These are phyloP conservation scores for Epirrhoe tristata DNA, from an alignment of 2,888 invertebrate genomes.

Conservation along the genomic window DNA sequence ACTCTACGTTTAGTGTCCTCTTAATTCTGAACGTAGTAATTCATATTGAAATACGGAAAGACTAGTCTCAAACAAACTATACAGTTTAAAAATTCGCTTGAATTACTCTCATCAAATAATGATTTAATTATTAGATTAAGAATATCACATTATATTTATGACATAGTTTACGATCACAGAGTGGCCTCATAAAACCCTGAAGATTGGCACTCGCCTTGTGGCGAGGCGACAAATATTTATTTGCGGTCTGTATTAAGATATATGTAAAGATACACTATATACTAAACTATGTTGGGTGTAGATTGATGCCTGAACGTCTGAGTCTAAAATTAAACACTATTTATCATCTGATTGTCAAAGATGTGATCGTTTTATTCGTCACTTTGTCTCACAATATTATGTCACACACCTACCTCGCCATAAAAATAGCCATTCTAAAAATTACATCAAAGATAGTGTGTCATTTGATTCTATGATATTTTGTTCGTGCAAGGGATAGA, in stretches of 20 bases:
- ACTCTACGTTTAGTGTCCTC: too few relatives aligned
- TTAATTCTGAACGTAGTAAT: too few relatives aligned
- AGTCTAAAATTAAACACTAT: background rate
- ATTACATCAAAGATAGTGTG: too few relatives aligned
- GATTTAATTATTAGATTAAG: background rate
- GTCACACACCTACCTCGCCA: too few relatives aligned
- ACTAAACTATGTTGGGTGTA: background rate
- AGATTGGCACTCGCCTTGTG: conserved; percentile 23
- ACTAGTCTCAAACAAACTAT: background rate
- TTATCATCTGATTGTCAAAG: background rate
- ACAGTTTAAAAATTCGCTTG: background rate
- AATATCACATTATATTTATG: conserved; percentile 9
- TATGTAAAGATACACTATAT: background rate
- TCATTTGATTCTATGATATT: too few relatives aligned
- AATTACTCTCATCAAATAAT: background rate
- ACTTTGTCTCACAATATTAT: too few relatives aligned
- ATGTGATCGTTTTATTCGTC: background rate
- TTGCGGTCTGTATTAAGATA: conserved; percentile 11
- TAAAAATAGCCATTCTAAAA: too few relatives aligned
- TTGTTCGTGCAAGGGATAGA: too few relatives aligned
- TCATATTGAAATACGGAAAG: background rate
- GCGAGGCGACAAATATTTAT: conserved; percentile 14
- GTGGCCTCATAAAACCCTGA: conserved; percentile 20
- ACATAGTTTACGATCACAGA: conserved; percentile 21
- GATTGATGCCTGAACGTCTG: background rate